Evolutionary conservation across 2,113 vertebrate species (phyloP).

Genomic region (Thalassoma bifasciatum): DNA sequence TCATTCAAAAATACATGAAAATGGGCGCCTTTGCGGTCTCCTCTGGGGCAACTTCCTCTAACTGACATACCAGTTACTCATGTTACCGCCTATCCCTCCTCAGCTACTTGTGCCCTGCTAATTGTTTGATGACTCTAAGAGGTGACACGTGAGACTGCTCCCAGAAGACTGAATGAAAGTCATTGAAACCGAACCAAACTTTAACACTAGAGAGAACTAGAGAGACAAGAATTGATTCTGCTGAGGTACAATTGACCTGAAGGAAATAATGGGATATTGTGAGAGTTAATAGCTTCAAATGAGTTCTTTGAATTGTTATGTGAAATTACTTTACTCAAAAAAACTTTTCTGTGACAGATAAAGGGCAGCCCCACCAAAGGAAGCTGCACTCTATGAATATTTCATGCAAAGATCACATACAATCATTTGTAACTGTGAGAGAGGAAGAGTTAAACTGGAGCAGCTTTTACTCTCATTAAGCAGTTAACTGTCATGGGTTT

Average conservation of each 20-base stretch:
- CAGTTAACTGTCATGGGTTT: neutral
- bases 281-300: neutral
- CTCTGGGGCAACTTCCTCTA: slow-evolving; percentile 13
- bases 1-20: slow-evolving; percentile 65
- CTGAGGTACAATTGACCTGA: too few relatives aligned
- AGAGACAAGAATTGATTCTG: neutral
- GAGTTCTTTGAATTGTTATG: neutral
- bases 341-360: slow-evolving; percentile 34
- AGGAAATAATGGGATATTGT: too few relatives aligned
- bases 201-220: neutral
- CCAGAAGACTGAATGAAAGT: slow-evolving; percentile 46
- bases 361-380: neutral
- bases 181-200: slow-evolving; percentile 29
- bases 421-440: slow-evolving; percentile 36
- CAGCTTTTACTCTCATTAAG: slow-evolving; percentile 9
- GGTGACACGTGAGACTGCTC: slow-evolving; percentile 46
- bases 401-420: slow-evolving; percentile 45
- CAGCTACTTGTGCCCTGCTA: slow-evolving; percentile 40
- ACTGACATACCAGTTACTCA: slow-evolving; percentile 37
- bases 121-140: slow-evolving; percentile 51
- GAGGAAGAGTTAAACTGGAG: slow-evolving; percentile 25
- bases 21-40: slow-evolving; percentile 5
- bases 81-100: slow-evolving; percentile 56
- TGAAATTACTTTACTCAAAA: neutral
- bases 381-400: slow-evolving; percentile 56